Evolutionary conservation across 2,113 vertebrate species (phyloP), one percentile per base, ranked within the genome.

Genomic region (Gallinago paraguaiae): DNA sequence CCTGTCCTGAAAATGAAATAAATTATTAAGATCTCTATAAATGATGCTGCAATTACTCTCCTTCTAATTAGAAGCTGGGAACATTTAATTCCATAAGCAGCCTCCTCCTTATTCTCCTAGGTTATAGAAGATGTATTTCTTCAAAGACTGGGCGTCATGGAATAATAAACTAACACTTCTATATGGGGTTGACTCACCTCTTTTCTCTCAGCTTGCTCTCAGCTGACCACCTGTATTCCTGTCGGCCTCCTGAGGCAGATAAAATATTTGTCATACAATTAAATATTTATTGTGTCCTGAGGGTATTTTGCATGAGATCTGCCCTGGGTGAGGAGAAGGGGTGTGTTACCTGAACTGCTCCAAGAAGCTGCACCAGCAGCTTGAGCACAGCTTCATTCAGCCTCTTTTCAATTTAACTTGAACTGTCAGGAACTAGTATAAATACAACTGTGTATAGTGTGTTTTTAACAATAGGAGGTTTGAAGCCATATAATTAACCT

Each of bases 61-160:
- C 61, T 78, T 94, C 35, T 83, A 92, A 86, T 94, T 94, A 82
- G 69, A 95, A 89, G 48, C 57, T 94, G 18, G 31, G 48, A 91
- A 86, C 33, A 69, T 79, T 82, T 94, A 68, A 95, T 84, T 93
- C 56, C 27, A 20, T 86, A 48, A 51, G 28, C 18, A 86, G 33
- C 37, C 60, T 96, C 30, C 56, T 94, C 2, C 1, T 78, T 95
- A 39, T 68, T 90, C 64, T 92, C 56, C n/a, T 68, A 50, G 39
- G 43, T 74, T 96, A 83, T 83, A 88, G 93, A 96, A 82, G 65
- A 93, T 61, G 13, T 75, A 64, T 88, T 88, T 45, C 64, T 92
- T 94, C 67, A 93, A 97, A 95, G 71, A 43, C 39, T 15, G 31
- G 30, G 7, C 10, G 10, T 81, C 76, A 37, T 60, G 76, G 22